Evolutionary conservation across 2,113 vertebrate species (phyloP), one percentile per base, ranked within the genome.

Genomic region (Lates calcarifer): DNA sequence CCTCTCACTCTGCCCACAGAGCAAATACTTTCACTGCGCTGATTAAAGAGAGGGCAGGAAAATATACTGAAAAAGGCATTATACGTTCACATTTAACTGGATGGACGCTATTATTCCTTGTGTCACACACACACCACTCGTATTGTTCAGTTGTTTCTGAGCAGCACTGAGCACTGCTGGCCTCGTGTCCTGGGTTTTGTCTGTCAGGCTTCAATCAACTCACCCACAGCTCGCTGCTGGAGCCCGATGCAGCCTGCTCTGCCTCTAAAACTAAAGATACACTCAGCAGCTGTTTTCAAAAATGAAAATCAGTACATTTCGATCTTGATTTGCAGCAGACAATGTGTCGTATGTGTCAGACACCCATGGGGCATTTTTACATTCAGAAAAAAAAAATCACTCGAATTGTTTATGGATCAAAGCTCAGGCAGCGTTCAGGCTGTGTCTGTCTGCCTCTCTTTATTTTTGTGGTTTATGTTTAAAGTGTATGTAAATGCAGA

Each of bases 1-100:
- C 55, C 86, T 41, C 83, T 58, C 73, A 0, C 61, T 56, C 74
- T 69, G 63, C 57, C 73, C 80, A 47, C 79, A 57, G 63, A 80
- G 11, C 73, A 58, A 53, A 84, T 26, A 43, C 81, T 79, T 67
- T 64, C 75, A 39, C 56, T 74, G 70, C 58, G 56, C 28, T 61
- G 49, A 55, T 49, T 58, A 41, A 74, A 58, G 57, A 37, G 37
- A 35, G 13, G 26, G 26, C 28, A 22, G 24, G 53, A 26, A 13
- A 79, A 66, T 4, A 20, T 1, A n/a, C 35, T 2, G 28, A 3
- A 6, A 41, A 12, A 43, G 0, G 28, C 68, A 9, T 6, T 6
- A 1, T 0, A 43, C 11, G 14, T 1, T 2, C 24, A 35, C 3
- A 35, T 62, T 22, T 13, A 64, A 22, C 4, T 1, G 1, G 10